A percentile compares a stretch with the other conserved stretches of the same genome.
These are phyloP conservation scores for Meliscaeva auricollis DNA, from an alignment of 2,888 invertebrate species.

Conservation along the genomic window DNA sequence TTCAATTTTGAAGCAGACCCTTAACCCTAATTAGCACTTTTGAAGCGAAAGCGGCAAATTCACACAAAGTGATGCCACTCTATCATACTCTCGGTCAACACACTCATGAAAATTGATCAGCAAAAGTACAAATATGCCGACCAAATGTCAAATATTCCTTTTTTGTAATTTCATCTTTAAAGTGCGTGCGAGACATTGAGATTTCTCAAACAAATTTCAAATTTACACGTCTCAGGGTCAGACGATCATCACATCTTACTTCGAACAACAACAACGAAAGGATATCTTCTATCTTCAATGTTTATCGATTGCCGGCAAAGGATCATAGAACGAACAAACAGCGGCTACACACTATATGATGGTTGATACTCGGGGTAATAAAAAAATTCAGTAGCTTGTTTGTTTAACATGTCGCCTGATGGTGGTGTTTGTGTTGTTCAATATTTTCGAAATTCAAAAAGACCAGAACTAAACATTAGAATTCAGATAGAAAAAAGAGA, in stretches of 20 bases:
- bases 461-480: constrained; percentile 19
- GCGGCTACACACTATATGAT: constrained; percentile 28
- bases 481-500: neutral
- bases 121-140: constrained; percentile 63
- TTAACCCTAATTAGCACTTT: constrained; percentile 70
- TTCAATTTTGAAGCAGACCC: constrained; percentile 4
- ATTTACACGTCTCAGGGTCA: constrained; percentile 67
- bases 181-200: constrained; percentile 10
- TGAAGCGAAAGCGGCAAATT: constrained; percentile 58
- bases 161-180: constrained; percentile 11
- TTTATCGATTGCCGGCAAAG: constrained; percentile 46
- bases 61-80: constrained; percentile 53
- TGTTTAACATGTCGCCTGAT: constrained; percentile 70
- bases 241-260: constrained; percentile 33
- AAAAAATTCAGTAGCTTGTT: constrained; percentile 74
- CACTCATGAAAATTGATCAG: constrained; percentile 18
- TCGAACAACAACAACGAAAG: constrained; percentile 30
- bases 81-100: constrained; percentile 53
- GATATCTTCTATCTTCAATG: constrained; percentile 15
- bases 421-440: constrained; percentile 36
- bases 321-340: constrained; percentile 59
- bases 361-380: constrained; percentile 55
- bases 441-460: constrained; percentile 38
- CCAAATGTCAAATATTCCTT: constrained; percentile 54
- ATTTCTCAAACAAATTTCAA: constrained; percentile 32